Evolutionary conservation across 2,888 invertebrate genomes (phyloP), one percentile per base, ranked within the genome.

Genomic region (Malachius bipustulatus): DNA sequence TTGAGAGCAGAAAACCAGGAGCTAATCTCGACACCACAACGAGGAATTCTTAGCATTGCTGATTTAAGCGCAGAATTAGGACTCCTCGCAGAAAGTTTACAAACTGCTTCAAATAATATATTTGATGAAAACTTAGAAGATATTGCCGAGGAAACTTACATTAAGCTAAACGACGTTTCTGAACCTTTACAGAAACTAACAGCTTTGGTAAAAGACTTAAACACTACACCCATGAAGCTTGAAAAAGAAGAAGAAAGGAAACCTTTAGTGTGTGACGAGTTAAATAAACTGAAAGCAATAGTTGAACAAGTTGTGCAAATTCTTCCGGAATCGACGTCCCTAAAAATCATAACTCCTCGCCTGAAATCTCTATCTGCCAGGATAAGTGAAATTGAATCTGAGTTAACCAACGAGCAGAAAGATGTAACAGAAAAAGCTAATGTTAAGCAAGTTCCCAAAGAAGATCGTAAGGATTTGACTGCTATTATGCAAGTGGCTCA

Each of bases 211-310:
- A n/a, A 9, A 9, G 24, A 8, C 24, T 24, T 24, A 24, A 24
- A n/a, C 8, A 24, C 24, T n/a, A 24, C 8, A 9, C n/a, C n/a
- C 8, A 8, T 24, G 8, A 24, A 24, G n/a, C 24, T n/a, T 8
- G 24, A 24, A 24, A n/a, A 8, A 24, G 8, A 9, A n/a, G 24
- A 24, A 24, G 24, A 9, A 24, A n/a, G n/a, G n/a, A 24, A 24
- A n/a, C 24, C 8, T 24, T 24, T n/a, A 9, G 24, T 24, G 8
- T n/a, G n/a, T 14, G 46, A 48, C 26, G 40, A 47, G 24, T 12
- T 48, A n/a, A 47, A 48, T 36, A 32, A 45, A 13, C 29, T 48
- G 4, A 16, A 16, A 15, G 12, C 47, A 28, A 45, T 45, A 37
- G 41, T 48, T 10, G 41, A 42, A 29, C 39, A 37, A 15, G 35